These are phyloP conservation scores for Nematopogon swammerdamellus DNA, from an alignment of 2,888 invertebrate species.

Conservation along the genomic window DNA sequence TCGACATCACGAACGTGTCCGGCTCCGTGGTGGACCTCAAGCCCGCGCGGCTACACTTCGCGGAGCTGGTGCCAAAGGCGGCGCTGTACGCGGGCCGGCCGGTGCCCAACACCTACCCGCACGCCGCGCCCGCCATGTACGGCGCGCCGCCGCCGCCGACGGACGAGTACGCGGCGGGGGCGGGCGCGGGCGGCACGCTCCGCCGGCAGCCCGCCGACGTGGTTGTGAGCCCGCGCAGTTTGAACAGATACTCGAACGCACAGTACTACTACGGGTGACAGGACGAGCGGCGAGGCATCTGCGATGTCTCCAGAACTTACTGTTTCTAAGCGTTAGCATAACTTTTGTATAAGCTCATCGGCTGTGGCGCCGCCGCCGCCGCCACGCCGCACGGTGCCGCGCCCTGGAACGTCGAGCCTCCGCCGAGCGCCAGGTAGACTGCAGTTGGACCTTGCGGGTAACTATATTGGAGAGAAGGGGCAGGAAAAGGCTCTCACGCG, in stretches of 20 bases:
- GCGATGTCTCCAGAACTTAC: slow-evolving; percentile 55
- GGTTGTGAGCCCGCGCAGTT: slow-evolving; percentile 55
- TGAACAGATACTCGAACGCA: slow-evolving; percentile 62
- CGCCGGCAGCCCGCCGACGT: slow-evolving; percentile 43
- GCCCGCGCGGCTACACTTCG: slow-evolving; percentile 40
- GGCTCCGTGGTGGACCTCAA: slow-evolving; percentile 60
- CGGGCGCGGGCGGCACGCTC: slow-evolving; percentile 35
- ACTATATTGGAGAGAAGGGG: too few species aligned
- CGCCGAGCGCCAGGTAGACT: too few species aligned
- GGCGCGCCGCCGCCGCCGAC: slow-evolving; percentile 33
- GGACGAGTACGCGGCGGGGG: slow-evolving; percentile 20
- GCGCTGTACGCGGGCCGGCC: slow-evolving; percentile 48
- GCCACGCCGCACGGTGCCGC: too few species aligned
- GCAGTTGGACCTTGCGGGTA: too few species aligned
- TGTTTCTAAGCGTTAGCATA: too few species aligned
- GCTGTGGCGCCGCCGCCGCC: too few species aligned
- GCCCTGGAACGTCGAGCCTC: too few species aligned
- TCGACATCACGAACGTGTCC: slow-evolving; percentile 66
- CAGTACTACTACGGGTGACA: slow-evolving; percentile 79
- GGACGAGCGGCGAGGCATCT: slow-evolving; percentile 51
- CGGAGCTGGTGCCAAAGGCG: slow-evolving; percentile 45
- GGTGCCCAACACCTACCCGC: slow-evolving; percentile 48
- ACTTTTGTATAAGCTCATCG: too few species aligned
- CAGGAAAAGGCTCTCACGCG: too few species aligned
- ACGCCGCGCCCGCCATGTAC: slow-evolving; percentile 42